Evolutionary conservation across 1,140 invertebrate genomes (phyloP).

Genomic region (Drosophila melanogaster): Release_6_plus_ISO1_MT NT_033777.3:7337001-7337500

Average conservation of each 20-base stretch:
- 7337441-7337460: constrained; percentile 40
- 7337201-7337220: constrained; percentile 2
- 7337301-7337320: background rate
- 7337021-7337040: constrained; percentile 38
- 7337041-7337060: constrained; percentile 37
- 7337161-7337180: constrained; percentile 51
- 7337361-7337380: background rate
- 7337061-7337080: constrained; percentile 25
- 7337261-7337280: background rate
- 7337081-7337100: constrained; percentile 47
- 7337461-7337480: constrained; percentile 63
- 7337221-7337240: background rate
- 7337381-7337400: constrained; percentile 5
- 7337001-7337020: constrained; percentile 10
- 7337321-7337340: background rate
- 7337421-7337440: constrained; percentile 8
- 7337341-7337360: background rate
- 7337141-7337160: constrained; percentile 68
- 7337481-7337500: constrained; percentile 54
- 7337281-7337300: background rate
- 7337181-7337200: constrained; percentile 32
- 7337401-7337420: background rate
- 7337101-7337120: constrained; percentile 34
- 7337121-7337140: constrained; percentile 5
- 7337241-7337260: background rate